These are phyloP conservation scores for Daktulosphaira vitifoliae DNA, from an alignment of 1,140 invertebrate species.

Conservation along the genomic window DNA sequence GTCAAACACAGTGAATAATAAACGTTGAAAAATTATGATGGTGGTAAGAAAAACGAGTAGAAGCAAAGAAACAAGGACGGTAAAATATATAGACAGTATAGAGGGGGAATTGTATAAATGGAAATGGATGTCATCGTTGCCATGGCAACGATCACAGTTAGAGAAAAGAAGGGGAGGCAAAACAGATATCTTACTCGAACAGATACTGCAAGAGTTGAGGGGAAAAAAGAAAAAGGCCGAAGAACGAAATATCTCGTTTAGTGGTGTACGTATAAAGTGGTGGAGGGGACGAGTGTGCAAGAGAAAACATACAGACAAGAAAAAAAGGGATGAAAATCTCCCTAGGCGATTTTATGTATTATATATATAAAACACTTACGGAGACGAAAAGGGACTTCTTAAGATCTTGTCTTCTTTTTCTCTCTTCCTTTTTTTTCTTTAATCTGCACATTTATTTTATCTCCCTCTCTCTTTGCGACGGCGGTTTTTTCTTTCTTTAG, in stretches of 20 bases:
- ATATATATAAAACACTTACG: conserved; percentile 29
- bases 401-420: conserved; percentile 2
- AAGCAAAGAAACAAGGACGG: no score
- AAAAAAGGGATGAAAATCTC: conserved; percentile 26
- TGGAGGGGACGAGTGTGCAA: no score
- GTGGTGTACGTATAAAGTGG: no score
- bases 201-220: neutral
- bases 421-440: neutral
- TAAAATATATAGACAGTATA: no score
- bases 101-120: neutral
- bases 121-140: conserved; percentile 25
- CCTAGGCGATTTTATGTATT: conserved; percentile 29
- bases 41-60: neutral
- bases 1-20: conserved; percentile 32
- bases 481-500: neutral
- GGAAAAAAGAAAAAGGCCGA: neutral
- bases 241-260: no score
- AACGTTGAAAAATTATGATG: conserved; percentile 22
- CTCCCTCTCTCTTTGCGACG: neutral
- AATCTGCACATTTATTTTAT: conserved; percentile 13
- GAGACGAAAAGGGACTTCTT: conserved; percentile 32
- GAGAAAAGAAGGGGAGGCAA: neutral
- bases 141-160: conserved; percentile 1
- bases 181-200: conserved; percentile 23
- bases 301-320: no score